A percentile compares a stretch with the other conserved stretches of the same genome.
Evolutionary conservation across 2,888 invertebrate genomes (phyloP).

Genomic region (Chamaedrilus cognettii): DNA sequence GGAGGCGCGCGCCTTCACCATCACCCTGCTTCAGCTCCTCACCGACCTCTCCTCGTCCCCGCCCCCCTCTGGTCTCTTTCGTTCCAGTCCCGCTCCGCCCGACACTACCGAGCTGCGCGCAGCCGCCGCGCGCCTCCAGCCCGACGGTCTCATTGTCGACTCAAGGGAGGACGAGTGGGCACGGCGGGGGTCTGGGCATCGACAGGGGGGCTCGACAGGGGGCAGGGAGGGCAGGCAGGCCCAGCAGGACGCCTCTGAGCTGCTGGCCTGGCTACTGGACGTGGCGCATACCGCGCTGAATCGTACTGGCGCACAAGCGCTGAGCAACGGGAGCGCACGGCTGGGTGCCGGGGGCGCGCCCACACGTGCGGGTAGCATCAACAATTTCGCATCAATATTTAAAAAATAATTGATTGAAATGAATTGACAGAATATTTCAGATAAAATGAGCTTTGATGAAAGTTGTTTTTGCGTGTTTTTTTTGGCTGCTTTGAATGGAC

Average conservation of each 20-base stretch:
- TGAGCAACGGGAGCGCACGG: not conserved
- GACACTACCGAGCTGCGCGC: not conserved
- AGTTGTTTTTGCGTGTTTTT: too few species aligned
- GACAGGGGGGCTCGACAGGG: not conserved
- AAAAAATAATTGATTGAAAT: too few species aligned
- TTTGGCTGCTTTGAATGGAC: too few species aligned
- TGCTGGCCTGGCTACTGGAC: not conserved
- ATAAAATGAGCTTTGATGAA: too few species aligned
- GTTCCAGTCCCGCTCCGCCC: not conserved
- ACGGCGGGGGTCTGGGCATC: not conserved
- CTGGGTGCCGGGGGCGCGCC: too few species aligned
- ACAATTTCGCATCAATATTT: too few species aligned
- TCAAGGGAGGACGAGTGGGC: not conserved
- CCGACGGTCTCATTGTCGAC: not conserved
- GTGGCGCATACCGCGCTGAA: not conserved
- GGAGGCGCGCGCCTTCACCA: too few species aligned
- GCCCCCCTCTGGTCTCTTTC: too few species aligned
- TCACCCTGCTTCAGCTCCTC: too few species aligned
- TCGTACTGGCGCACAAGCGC: not conserved
- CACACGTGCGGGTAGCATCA: too few species aligned
- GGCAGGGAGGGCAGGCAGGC: not conserved
- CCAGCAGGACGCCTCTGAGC: constrained; percentile 4
- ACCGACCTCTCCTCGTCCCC: too few species aligned
- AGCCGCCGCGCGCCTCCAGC: not conserved
- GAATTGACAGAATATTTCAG: too few species aligned